Evolutionary conservation across 2,888 invertebrate species (phyloP).

Genomic region (Diogma glabrata): DNA sequence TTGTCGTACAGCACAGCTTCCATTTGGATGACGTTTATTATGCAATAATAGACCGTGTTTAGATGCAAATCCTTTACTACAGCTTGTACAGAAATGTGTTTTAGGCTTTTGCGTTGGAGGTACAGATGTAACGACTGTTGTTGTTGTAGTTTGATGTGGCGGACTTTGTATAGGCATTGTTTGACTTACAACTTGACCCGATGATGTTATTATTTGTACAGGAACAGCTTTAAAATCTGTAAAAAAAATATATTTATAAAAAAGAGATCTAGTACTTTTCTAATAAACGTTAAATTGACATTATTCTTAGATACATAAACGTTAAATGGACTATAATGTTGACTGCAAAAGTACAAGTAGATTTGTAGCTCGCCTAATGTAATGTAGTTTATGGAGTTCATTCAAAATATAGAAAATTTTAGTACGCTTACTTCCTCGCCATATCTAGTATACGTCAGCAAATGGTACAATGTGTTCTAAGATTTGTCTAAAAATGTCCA

Average conservation of each 20-base stretch:
- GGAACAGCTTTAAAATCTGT: slow-evolving; percentile 30
- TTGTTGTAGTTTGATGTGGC: slow-evolving; percentile 24
- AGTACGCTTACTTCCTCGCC: no score
- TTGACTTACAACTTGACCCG: slow-evolving; percentile 37
- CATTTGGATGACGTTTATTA: slow-evolving; percentile 66
- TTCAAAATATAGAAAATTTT: no score
- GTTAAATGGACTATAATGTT: background rate
- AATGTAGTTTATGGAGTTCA: no score
- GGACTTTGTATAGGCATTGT: slow-evolving; percentile 34
- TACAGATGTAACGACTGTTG: slow-evolving; percentile 11
- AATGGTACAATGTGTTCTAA: no score
- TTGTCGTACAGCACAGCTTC: slow-evolving; percentile 65
- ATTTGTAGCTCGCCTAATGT: no score
- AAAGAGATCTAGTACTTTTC: no score
- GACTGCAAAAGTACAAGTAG: no score
- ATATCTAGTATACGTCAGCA: no score
- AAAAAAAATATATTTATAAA: no score
- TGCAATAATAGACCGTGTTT: slow-evolving; percentile 73
- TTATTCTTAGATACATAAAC: background rate
- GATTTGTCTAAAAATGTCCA: no score
- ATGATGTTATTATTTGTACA: slow-evolving; percentile 38
- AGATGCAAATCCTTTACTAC: slow-evolving; percentile 71
- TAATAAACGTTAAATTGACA: background rate
- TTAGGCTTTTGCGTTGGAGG: slow-evolving; percentile 44
- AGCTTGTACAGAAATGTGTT: slow-evolving; percentile 66